These are phyloP conservation scores for Phortica okadai DNA, from an alignment of 2,888 invertebrate genomes.

Conservation along the genomic window DNA sequence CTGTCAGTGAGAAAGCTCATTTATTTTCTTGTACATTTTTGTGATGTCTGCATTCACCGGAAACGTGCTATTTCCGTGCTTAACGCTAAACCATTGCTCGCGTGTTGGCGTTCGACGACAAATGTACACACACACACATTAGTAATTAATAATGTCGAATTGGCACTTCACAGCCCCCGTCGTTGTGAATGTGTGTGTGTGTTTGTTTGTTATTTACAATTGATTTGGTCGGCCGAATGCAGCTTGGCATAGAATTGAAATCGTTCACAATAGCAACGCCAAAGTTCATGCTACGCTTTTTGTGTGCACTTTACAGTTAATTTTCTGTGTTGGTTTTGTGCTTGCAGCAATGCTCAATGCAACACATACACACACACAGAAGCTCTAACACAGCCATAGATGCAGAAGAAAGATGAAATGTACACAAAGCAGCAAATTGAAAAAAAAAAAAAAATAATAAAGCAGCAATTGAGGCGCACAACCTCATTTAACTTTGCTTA, in stretches of 20 bases:
- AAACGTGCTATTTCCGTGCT: too few species aligned
- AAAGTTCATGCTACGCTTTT: neutral
- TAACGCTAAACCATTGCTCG: neutral
- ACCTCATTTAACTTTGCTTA: slow-evolving; percentile 68
- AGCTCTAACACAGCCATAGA: neutral
- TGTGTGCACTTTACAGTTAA: neutral
- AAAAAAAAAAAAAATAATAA: neutral
- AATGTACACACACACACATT: neutral
- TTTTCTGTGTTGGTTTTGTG: neutral
- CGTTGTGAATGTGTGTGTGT: neutral
- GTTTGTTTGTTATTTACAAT: neutral
- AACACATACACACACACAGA: neutral
- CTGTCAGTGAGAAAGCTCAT: neutral
- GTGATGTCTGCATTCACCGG: too few species aligned
- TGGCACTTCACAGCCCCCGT: neutral
- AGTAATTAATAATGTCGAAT: slow-evolving; percentile 19
- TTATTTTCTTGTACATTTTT: neutral
- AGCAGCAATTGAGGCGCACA: slow-evolving; percentile 49
- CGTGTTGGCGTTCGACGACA: neutral
- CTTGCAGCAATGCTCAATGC: neutral
- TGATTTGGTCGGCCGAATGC: slow-evolving; percentile 35
- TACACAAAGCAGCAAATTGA: neutral
- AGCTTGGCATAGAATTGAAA: slow-evolving; percentile 45
- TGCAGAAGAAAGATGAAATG: neutral
- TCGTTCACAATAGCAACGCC: slow-evolving; percentile 12